A percentile compares a stretch with the other conserved stretches of the same genome.
Evolutionary conservation across 2,113 vertebrate genomes (phyloP).

Genomic region (Eretmochelys imbricata): DNA sequence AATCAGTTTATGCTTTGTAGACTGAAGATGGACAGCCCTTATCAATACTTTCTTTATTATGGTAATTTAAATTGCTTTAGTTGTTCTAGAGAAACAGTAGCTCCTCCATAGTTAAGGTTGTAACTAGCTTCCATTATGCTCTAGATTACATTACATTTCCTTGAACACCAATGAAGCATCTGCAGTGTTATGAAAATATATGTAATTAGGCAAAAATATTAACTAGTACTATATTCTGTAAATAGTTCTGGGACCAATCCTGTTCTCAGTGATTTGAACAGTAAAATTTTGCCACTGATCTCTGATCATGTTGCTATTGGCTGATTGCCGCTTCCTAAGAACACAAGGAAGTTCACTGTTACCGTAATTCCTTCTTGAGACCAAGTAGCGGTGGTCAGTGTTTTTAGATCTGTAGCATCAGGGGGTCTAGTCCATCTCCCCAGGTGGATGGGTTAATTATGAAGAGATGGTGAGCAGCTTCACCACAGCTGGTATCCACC

Average conservation of each 20-base stretch:
- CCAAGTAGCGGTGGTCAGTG: neutral
- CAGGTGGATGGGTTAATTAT: neutral
- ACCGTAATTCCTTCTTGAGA: neutral
- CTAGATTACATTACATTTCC: neutral
- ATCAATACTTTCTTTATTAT: rapidly evolving
- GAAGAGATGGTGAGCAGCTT: neutral
- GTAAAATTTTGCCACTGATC: neutral
- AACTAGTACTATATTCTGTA: neutral
- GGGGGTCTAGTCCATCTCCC: neutral
- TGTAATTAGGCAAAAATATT: neutral
- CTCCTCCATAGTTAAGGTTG: neutral
- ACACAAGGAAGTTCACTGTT: neutral
- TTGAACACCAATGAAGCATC: neutral
- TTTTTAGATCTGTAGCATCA: neutral
- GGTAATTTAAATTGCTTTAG: rapidly evolving
- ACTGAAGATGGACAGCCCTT: rapidly evolving
- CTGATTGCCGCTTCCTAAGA: neutral
- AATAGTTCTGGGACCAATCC: neutral
- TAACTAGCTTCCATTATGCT: rapidly evolving
- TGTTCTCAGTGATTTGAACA: neutral
- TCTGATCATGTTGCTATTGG: neutral
- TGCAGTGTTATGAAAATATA: neutral
- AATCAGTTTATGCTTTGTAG: neutral
- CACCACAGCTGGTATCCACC: neutral
- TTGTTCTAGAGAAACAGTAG: neutral